Evolutionary conservation across 2,888 invertebrate genomes (phyloP).

Genomic region (Electrophaes corylata): DNA sequence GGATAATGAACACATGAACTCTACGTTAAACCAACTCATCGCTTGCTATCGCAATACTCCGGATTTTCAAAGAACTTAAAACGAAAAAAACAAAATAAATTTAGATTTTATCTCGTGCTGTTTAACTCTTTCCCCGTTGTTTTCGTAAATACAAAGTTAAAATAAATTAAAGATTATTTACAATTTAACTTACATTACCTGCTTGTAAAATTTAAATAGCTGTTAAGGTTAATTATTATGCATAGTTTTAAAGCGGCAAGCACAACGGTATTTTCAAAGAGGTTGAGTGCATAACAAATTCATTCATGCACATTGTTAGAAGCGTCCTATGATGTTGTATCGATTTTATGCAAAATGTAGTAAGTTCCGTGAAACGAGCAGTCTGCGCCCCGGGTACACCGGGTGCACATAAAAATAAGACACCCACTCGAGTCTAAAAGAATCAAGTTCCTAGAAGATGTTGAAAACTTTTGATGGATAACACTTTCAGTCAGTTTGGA

Average conservation of each 20-base stretch:
- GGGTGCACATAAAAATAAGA: constrained; percentile 16
- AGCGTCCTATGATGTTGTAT: constrained; percentile 58
- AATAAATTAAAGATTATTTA: not conserved
- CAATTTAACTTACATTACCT: constrained; percentile 1
- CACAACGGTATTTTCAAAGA: not conserved
- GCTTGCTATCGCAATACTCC: constrained; percentile 2
- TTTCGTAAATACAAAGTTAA: not conserved
- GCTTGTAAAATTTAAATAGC: not conserved
- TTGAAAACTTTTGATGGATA: constrained; percentile 51
- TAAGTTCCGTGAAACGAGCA: constrained; percentile 60
- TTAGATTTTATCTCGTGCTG: constrained; percentile 5
- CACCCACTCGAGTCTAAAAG: not conserved
- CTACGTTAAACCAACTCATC: not conserved
- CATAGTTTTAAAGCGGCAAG: not conserved
- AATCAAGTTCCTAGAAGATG: constrained; percentile 10
- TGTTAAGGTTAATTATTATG: not conserved
- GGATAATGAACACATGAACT: not conserved
- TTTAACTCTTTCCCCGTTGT: constrained; percentile 2
- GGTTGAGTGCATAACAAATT: constrained; percentile 23
- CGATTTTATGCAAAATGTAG: constrained; percentile 80
- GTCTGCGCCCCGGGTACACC: constrained; percentile 53
- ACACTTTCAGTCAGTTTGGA: not conserved
- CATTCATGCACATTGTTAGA: constrained; percentile 33
- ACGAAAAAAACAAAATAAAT: constrained; percentile 11
- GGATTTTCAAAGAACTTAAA: not conserved